These are phyloP conservation scores for Proales similis DNA, from an alignment of 1,140 invertebrate genomes.

Conservation along the genomic window DNA sequence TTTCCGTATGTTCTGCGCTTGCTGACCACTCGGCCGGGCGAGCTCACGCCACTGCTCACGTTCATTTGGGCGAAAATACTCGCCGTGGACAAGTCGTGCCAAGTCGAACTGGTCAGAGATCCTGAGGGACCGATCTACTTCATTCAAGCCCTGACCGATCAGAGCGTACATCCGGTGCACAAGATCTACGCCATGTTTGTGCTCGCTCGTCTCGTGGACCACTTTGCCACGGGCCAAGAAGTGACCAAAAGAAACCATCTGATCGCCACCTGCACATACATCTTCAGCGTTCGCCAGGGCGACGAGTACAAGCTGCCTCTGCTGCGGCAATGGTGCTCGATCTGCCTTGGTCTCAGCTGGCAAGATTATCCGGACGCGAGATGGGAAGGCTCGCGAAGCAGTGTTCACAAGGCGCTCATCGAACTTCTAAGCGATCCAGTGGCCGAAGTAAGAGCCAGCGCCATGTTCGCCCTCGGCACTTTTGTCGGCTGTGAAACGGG, in stretches of 20 bases:
- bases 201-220: not conserved
- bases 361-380: slow-evolving; percentile 7
- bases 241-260: slow-evolving; percentile 18
- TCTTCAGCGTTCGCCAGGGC: not conserved
- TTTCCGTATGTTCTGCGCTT: slow-evolving; percentile 96
- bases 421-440: not conserved
- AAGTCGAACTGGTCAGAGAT: slow-evolving; percentile 88
- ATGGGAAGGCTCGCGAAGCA: slow-evolving; percentile 20
- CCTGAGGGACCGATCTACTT: slow-evolving; percentile 93
- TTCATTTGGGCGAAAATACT: slow-evolving; percentile 99
- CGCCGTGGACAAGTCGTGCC: slow-evolving; percentile 88
- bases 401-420: not conserved
- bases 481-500: not conserved
- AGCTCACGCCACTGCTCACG: slow-evolving; percentile 81
- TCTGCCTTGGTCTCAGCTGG: slow-evolving; percentile 22
- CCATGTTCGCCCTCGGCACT: slow-evolving; percentile 20
- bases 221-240: not conserved
- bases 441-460: slow-evolving; percentile 17
- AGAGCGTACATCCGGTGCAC: slow-evolving; percentile 1
- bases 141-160: slow-evolving; percentile 50
- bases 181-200: slow-evolving; percentile 35
- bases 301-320: not conserved
- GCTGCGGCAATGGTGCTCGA: slow-evolving; percentile 16
- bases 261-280: slow-evolving; percentile 1
- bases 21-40: slow-evolving; percentile 72